Evolutionary conservation across 1,140 invertebrate genomes (phyloP).

Genomic region (Zaprionus tsacasi): DNA sequence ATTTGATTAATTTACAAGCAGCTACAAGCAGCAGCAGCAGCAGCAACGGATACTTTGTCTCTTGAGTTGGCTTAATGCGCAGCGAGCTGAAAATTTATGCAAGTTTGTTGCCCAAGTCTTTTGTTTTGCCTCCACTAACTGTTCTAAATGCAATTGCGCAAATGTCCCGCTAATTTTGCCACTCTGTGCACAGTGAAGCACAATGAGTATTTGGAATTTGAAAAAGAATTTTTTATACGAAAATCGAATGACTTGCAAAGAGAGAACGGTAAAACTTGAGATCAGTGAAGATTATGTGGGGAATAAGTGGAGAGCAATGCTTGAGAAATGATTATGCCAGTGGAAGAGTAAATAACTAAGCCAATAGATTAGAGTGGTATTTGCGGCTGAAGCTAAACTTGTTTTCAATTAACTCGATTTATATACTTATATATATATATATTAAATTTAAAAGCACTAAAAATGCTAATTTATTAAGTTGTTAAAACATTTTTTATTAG

Average conservation of each 20-base stretch:
- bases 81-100: conserved; percentile 67
- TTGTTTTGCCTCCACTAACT: conserved; percentile 43
- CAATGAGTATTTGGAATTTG: background rate
- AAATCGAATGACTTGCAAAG: conserved; percentile 13
- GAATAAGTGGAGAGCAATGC: background rate
- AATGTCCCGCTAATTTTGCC: conserved; percentile 47
- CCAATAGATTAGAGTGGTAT: too few relatives aligned
- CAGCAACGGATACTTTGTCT: conserved; percentile 22
- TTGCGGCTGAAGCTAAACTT: too few relatives aligned
- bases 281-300: background rate
- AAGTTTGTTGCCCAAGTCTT: conserved; percentile 60
- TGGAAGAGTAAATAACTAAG: background rate
- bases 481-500: too few relatives aligned
- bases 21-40: conserved; percentile 24
- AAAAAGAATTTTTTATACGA: background rate
- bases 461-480: too few relatives aligned
- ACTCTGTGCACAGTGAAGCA: conserved; percentile 16
- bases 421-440: too few relatives aligned
- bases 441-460: too few relatives aligned
- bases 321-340: too few relatives aligned
- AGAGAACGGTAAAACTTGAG: background rate
- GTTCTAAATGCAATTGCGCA: conserved; percentile 56
- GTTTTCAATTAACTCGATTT: background rate
- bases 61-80: conserved; percentile 50
- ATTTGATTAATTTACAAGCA: conserved; percentile 75